Base-by-base conservation (phyloP, 2,797 vertebrate genomes). In the Xenops minutus region DNA sequence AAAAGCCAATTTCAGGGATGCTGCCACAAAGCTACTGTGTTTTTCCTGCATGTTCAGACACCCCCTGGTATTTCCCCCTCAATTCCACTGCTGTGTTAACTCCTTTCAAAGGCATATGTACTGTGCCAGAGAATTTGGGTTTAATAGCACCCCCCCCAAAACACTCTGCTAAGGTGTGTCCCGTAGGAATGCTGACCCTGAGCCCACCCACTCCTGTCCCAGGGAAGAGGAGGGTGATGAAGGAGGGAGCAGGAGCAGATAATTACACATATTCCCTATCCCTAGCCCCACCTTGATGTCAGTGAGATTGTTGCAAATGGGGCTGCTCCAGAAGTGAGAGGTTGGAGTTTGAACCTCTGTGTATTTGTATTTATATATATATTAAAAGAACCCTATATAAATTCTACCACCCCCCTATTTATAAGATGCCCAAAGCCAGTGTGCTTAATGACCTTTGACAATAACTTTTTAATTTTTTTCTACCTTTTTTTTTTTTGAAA, bases 391-490 rank as follows among this genome's bases (percentile, higher is more conserved):
- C 0, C 15, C 16, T 6, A 3, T 24, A 12, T 8, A 58, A 64
- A 51, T 12, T 7, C 24, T 30, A 19, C 41, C 55, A 14, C 1
- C 15, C 1, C 52, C 19, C 29, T 30, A 36, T 55, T 81, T 73
- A n/a, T 26, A 68, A 67, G 55, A 48, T 63, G 63, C 32, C 48
- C 22, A 4, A 95, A 69, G 39, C 37, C 3, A 2, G 8, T 3
- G 11, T 82, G 37, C 24, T 79, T 75, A 76, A 43, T 88, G 82
- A 91, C 82, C 85, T 97, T 90, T 92, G 62, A 86, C 90, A 90
- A 69, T 12, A 78, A 36, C 10, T 51, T 76, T 34, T 59, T 36
- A 22, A 27, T 44, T 58, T 62, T 18, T 29, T 19, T 27, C 44
- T 21, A 44, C 21, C 21, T 39, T 26, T 36, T 76, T 36, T 22